Evolutionary conservation across 2,113 vertebrate genomes (phyloP).

Genomic region (Indri indri): DNA sequence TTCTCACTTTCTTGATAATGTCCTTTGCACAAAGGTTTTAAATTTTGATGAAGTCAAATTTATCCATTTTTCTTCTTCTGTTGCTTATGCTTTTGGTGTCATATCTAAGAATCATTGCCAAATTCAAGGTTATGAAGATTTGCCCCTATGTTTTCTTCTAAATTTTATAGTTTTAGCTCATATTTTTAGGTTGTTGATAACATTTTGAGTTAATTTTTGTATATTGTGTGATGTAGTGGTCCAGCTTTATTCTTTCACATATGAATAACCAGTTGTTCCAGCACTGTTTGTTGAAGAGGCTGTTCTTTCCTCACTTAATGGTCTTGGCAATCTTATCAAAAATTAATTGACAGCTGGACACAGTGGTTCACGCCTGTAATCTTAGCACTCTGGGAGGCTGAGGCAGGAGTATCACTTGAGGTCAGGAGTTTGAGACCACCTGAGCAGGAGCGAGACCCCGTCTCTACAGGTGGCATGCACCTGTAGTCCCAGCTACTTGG

Average conservation of each 20-base stretch:
- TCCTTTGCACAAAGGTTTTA: background rate
- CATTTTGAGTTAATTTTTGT: background rate
- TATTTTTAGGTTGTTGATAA: background rate
- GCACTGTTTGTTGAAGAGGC: background rate
- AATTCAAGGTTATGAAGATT: background rate
- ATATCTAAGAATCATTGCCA: background rate
- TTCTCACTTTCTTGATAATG: constrained; percentile 1
- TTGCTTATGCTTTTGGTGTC: background rate
- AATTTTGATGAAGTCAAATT: background rate
- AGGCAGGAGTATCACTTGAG: too few relatives aligned
- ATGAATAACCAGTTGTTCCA: background rate
- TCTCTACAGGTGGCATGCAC: too few relatives aligned
- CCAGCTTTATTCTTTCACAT: background rate
- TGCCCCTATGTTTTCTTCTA: background rate
- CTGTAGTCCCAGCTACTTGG: too few relatives aligned
- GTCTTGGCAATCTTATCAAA: background rate
- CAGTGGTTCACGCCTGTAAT: too few relatives aligned
- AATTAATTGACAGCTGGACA: background rate
- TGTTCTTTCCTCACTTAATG: background rate
- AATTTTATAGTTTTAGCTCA: background rate
- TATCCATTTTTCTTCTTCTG: background rate
- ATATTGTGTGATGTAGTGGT: background rate
- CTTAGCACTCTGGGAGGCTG: too few relatives aligned
- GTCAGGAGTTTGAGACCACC: too few relatives aligned
- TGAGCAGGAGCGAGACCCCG: too few relatives aligned